Base-by-base conservation (phyloP, 2,888 invertebrate genomes). In the Ophion ventricosus region DNA sequence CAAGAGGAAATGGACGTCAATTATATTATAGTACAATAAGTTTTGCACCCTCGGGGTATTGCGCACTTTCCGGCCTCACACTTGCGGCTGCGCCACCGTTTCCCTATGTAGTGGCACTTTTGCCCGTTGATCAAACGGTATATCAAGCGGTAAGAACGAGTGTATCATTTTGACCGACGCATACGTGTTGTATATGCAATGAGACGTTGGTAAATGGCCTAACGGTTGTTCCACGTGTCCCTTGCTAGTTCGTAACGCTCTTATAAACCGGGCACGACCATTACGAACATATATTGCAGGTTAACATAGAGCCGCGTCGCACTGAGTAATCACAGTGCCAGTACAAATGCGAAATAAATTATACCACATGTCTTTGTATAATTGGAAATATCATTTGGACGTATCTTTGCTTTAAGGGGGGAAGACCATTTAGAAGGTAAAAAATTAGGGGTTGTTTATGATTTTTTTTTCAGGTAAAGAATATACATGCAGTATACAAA, bases 171-270 rank as follows among this genome's bases (percentile, higher is more conserved):
- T 64, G 29, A 20, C 26, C 14, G 40, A 17, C 43, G 43, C 43
- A 43, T 43, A 64, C 70, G 57, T 72, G 49, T 66, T 66, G 49
- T 63, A 14, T 49, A 20, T 67, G 61, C 72, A 82, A 72, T 40
- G 56, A 54, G 26, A 63, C 40, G 35, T 35, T 25, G 66, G 67
- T 75, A 35, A 76, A 66, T 26, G 54, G 64, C 25, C 83, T 83
- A 80, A 83, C 83, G 83, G 83, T 76, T 72, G 1, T 72, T 54
- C 66, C 7, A 54, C 80, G 72, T 66, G 80, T 66, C 66, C 72
- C 66, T 57, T 7, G 14, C 35, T 77, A 26, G 66, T 20, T 26
- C 14, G 23, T 66, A 20, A 59, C 49, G n/a, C 56, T 49, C 49
- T 70, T 72, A 35, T 43, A 61, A 73, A 61, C 40, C 25, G 23